phyloP scores from a whole-genome alignment of 1,140 invertebrate genomes.

The Rhagoletis zephyria region DNA sequence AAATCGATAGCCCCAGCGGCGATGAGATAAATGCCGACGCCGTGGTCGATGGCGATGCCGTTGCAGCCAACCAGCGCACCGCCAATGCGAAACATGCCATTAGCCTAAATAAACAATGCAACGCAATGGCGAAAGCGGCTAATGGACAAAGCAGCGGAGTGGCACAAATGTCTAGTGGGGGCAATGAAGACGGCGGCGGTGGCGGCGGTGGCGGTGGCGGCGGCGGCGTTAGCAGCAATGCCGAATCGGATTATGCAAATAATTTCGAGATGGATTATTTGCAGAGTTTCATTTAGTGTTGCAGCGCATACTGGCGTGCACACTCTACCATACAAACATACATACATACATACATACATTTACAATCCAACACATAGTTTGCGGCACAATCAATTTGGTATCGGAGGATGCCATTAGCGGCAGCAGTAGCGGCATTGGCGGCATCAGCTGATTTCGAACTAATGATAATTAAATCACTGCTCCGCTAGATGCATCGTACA shows the following conservation, averaged over 20 bases:
- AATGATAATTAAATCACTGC: conserved; percentile 22
- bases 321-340: background rate
- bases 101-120: conserved; percentile 55
- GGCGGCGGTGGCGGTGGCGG: background rate
- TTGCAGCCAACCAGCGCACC: background rate
- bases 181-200: background rate
- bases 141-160: conserved; percentile 1
- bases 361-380: background rate
- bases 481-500: background rate
- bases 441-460: background rate
- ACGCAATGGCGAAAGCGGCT: conserved; percentile 19
- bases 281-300: conserved; percentile 64
- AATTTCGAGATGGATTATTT: conserved; percentile 70
- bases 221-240: conserved; percentile 5
- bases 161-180: background rate
- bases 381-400: conserved; percentile 10
- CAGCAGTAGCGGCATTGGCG: background rate
- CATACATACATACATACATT: background rate
- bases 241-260: conserved; percentile 62
- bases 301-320: background rate
- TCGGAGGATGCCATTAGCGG: background rate
- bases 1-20: background rate
- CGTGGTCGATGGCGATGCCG: background rate
- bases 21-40: background rate
- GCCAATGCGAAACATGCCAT: conserved; percentile 41